Evolutionary conservation across 2,113 vertebrate genomes (phyloP).

Genomic region (Dipodomys merriami): DNA sequence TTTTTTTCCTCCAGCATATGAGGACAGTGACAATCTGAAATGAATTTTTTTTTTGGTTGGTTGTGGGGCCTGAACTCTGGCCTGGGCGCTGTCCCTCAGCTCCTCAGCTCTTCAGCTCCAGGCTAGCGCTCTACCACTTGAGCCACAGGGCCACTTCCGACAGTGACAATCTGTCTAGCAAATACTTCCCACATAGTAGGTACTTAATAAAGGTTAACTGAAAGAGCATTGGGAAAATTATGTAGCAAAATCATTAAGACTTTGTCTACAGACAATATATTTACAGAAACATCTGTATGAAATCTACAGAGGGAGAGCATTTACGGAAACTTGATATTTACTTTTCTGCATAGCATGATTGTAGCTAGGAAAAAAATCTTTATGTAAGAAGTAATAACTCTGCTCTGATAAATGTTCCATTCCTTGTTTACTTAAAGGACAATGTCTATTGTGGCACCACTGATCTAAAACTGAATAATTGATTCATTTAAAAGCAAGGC

Average conservation of each 20-base stretch:
- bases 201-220: constrained; percentile 11
- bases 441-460: constrained; percentile 15
- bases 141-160: too few relatives aligned
- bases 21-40: background rate
- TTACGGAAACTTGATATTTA: constrained; percentile 37
- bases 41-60: too few relatives aligned
- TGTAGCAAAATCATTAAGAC: background rate
- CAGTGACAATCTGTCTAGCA: background rate
- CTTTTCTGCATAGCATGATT: constrained; percentile 24
- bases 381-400: constrained; percentile 38
- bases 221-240: constrained; percentile 27
- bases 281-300: constrained; percentile 49
- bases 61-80: too few relatives aligned
- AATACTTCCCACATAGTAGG: background rate
- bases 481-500: constrained; percentile 63
- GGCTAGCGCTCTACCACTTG: too few relatives aligned
- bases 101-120: too few relatives aligned
- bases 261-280: constrained; percentile 3
- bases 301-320: constrained; percentile 30
- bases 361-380: constrained; percentile 27
- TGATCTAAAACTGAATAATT: constrained; percentile 27
- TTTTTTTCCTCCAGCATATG: background rate
- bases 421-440: constrained; percentile 51
- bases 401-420: background rate
- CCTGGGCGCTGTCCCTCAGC: too few relatives aligned